Evolutionary conservation across 2,113 vertebrate species (phyloP).

Genomic region (Hemicordylus capensis): DNA sequence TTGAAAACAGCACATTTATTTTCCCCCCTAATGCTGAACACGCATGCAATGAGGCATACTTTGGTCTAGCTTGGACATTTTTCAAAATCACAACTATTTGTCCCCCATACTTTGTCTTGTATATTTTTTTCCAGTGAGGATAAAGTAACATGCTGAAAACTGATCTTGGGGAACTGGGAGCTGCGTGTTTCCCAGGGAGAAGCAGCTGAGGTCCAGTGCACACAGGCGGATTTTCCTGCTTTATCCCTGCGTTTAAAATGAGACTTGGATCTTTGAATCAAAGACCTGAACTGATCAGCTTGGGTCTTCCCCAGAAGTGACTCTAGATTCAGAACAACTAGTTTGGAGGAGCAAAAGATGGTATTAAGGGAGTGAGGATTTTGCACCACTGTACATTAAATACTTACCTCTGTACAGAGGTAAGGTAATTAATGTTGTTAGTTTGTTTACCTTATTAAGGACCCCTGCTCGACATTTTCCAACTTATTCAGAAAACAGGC

Average conservation of each 20-base stretch:
- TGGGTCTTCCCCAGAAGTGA: no score
- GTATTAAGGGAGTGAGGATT: no score
- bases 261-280: background rate
- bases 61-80: slow-evolving; percentile 68
- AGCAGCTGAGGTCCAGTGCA: background rate
- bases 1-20: slow-evolving; percentile 76
- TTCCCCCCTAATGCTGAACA: slow-evolving; percentile 71
- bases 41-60: slow-evolving; percentile 62
- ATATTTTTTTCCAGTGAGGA: slow-evolving; percentile 52
- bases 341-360: no score
- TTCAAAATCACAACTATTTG: slow-evolving; percentile 64
- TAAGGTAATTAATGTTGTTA: no score
- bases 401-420: no score
- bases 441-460: no score
- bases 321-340: no score
- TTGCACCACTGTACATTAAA: no score
- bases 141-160: slow-evolving; percentile 48
- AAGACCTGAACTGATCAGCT: background rate
- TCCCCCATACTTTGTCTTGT: slow-evolving; percentile 60
- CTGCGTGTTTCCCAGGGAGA: slow-evolving; percentile 19
- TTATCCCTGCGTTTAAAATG: background rate
- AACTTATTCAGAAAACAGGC: no score
- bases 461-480: no score
- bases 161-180: background rate
- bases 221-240: background rate